phyloP scores from a whole-genome alignment of 2,113 vertebrate genomes.

The Bostrychus sinensis region DNA sequence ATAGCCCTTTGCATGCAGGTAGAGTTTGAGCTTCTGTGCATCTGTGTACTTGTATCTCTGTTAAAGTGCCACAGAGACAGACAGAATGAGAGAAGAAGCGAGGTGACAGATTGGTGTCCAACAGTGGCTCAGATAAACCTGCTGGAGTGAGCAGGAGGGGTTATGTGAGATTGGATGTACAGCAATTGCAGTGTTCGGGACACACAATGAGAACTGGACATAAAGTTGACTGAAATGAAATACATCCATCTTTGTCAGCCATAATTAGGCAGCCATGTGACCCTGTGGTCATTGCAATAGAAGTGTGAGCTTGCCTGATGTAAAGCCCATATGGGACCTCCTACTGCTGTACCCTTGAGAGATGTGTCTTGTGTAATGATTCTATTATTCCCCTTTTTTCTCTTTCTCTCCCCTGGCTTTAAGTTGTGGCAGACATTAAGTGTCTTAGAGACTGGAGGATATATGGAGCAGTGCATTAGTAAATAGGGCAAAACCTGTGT shows the following conservation, averaged over 20 bases:
- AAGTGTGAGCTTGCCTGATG: constrained; percentile 54
- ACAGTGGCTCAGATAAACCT: constrained; percentile 27
- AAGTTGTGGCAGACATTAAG: constrained; percentile 64
- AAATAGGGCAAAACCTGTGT: constrained; percentile 35
- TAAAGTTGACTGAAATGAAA: constrained; percentile 71
- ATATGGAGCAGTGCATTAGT: constrained; percentile 45
- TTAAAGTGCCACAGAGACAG: background rate
- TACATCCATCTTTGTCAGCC: constrained; percentile 68
- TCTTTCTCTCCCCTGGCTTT: constrained; percentile 46
- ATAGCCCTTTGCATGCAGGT: constrained; percentile 9
- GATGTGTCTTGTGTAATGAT: constrained; percentile 66
- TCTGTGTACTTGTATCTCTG: background rate
- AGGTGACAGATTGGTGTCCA: constrained; percentile 7
- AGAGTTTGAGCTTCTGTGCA: background rate
- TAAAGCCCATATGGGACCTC: constrained; percentile 70
- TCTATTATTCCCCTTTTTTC: constrained; percentile 60
- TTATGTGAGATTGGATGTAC: constrained; percentile 28
- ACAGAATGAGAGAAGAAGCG: constrained; percentile 24
- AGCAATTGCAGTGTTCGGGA: constrained; percentile 31
- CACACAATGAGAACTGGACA: constrained; percentile 49
- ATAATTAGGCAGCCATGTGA: constrained; percentile 59
- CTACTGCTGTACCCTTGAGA: constrained; percentile 72
- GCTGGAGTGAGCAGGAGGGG: constrained; percentile 21
- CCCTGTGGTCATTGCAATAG: constrained; percentile 52
- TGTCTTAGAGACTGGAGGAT: constrained; percentile 26